These are phyloP conservation scores for Numenius arquata DNA, from an alignment of 2,113 vertebrate genomes.

Conservation along the genomic window DNA sequence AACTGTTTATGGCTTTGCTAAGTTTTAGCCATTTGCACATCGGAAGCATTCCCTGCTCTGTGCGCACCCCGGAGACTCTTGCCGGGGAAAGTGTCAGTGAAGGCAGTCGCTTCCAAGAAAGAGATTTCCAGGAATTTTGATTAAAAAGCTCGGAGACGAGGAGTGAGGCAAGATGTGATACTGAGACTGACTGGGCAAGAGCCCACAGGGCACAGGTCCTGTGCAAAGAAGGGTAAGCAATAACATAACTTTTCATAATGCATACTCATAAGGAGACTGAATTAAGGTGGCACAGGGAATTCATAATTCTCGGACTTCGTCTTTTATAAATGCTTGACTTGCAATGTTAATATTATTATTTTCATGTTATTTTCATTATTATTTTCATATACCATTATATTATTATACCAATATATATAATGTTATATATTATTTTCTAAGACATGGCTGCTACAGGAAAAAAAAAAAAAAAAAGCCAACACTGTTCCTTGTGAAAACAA, in stretches of 20 bases:
- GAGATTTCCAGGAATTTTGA: slow-evolving; percentile 34
- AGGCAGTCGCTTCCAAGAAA: slow-evolving; percentile 31
- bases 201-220: not conserved
- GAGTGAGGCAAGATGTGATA: slow-evolving; percentile 7
- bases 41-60: not conserved
- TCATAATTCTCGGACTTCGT: not conserved
- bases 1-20: not conserved
- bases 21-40: not conserved
- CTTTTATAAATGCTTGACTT: not conserved
- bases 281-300: not conserved
- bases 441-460: not conserved
- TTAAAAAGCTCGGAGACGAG: not conserved
- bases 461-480: not conserved
- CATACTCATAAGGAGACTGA: not conserved
- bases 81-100: not conserved
- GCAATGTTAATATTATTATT: not conserved
- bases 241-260: not conserved
- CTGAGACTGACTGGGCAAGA: not conserved
- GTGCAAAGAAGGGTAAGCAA: not conserved
- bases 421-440: not conserved
- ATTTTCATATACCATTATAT: too few relatives aligned
- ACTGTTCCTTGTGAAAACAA: not conserved
- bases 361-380: too few relatives aligned
- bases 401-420: too few relatives aligned
- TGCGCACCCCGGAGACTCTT: not conserved